Evolutionary conservation across 2,888 invertebrate genomes (phyloP), one percentile per base, ranked within the genome.

Genomic region (Noctua janthina): DNA sequence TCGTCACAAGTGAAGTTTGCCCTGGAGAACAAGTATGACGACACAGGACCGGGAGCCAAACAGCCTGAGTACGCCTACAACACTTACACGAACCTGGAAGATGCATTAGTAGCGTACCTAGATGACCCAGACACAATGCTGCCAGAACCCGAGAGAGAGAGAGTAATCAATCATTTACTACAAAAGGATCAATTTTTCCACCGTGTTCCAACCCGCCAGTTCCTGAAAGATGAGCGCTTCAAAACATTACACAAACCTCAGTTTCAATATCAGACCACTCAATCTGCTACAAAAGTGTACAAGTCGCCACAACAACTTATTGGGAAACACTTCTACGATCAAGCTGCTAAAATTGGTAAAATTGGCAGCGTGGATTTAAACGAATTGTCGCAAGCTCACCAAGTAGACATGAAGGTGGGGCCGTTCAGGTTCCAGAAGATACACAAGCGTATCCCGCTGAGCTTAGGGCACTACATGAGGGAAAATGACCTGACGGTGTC

Each of bases 31-130:
- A 94, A 95, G 84, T 97, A 95, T 81, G 97, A 97, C 82, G 93
- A 96, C 87, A 97, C 97, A 0, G 97, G 97, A 11, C 97, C 97
- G 0, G 96, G 96, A 8, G 95, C 96, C 0, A 94, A 94, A 43
- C 81, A 88, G 2, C 93, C 91, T 0, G 94, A 94, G 74, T 91
- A 88, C 78, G 97, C 96, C 0, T 96, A 95, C 92, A 92, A 92
- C 43, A 95, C 95, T 0, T 96, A 94, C 90, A 94, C 92, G 43
- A 95, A 86, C 39, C 76, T 96, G 10, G 95, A 96, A 43, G 96
- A 96, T 1, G 96, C 96, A 0, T 81, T 96, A 1, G 62, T 96
- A 20, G 94, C 92, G 1, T 96, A 94, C 86, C 77, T 95, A 0
- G 93, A 96, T 39, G 96, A 97, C 69, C 94, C 95, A 0, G 96